Evolutionary conservation across 2,113 vertebrate species (phyloP).

Genomic region (Epinephelus lanceolatus): DNA sequence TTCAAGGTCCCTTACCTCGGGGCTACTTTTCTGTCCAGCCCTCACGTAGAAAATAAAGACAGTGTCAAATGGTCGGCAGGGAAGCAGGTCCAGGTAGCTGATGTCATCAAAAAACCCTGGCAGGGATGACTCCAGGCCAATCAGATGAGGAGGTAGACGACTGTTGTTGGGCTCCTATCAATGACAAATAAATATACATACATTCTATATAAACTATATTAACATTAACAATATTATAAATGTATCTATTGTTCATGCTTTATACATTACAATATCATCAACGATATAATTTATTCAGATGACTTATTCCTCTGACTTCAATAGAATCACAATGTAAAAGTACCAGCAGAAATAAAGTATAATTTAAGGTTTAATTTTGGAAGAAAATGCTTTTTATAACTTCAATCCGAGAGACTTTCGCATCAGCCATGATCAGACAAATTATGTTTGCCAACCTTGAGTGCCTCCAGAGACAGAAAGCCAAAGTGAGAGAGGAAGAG

Average conservation of each 20-base stretch:
- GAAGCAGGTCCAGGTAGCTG: slow-evolving; percentile 94
- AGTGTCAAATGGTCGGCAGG: slow-evolving; percentile 96
- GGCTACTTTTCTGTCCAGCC: slow-evolving; percentile 94
- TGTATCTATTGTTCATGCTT: not conserved
- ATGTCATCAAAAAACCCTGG: slow-evolving; percentile 97
- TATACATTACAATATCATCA: not conserved
- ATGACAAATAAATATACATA: not conserved
- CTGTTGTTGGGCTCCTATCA: slow-evolving; percentile 94
- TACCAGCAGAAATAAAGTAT: not conserved
- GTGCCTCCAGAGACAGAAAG: slow-evolving; percentile 94
- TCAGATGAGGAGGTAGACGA: slow-evolving; percentile 96
- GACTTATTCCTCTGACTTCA: not conserved
- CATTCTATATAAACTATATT: not conserved
- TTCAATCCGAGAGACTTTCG: not conserved
- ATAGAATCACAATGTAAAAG: not conserved
- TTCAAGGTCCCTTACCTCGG: slow-evolving; percentile 85
- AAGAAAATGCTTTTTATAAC: not conserved
- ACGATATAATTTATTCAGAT: not conserved
- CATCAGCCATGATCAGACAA: not conserved
- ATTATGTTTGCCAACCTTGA: slow-evolving; percentile 87
- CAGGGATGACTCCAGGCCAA: slow-evolving; percentile 93
- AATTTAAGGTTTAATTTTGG: not conserved
- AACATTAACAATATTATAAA: not conserved
- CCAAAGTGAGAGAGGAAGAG: slow-evolving; percentile 97
- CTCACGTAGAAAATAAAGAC: slow-evolving; percentile 98